phyloP scores from a whole-genome alignment of 2,113 vertebrate genomes.

The Toxostoma redivivum region DNA sequence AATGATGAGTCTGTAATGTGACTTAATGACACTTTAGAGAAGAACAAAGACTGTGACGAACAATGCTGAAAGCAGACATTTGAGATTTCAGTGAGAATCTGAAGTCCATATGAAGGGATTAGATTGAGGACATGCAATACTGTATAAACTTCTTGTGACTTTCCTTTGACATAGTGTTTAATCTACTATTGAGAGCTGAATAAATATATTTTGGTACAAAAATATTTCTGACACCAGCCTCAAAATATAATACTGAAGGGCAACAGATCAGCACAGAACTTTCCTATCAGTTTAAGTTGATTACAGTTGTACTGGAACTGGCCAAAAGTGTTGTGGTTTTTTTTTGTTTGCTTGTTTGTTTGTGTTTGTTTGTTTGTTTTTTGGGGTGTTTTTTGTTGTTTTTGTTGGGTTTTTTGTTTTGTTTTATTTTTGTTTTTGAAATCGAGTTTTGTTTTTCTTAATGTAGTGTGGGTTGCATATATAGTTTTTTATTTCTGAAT shows the following conservation, averaged over 20 bases:
- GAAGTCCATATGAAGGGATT: neutral
- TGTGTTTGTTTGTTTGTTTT: too few relatives aligned
- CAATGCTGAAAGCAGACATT: slow-evolving; percentile 17
- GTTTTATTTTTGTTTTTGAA: too few relatives aligned
- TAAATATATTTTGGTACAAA: slow-evolving; percentile 10
- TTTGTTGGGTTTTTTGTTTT: too few relatives aligned
- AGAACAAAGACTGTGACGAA: slow-evolving; percentile 24
- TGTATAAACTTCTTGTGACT: neutral
- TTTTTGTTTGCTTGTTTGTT: too few relatives aligned
- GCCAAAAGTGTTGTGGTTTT: neutral
- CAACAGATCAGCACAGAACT: neutral
- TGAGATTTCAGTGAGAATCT: neutral
- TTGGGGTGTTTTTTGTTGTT: too few relatives aligned
- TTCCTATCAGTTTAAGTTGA: neutral
- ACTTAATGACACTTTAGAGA: slow-evolving; percentile 10
- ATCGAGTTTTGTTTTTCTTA: neutral
- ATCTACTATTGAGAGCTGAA: neutral
- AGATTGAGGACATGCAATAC: neutral
- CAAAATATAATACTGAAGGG: neutral
- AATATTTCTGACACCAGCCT: neutral
- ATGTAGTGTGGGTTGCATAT: neutral
- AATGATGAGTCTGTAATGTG: slow-evolving; percentile 52
- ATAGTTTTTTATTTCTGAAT: neutral
- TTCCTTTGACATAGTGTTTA: slow-evolving; percentile 13
- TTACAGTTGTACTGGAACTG: neutral